Base-by-base conservation (phyloP, 2,113 vertebrate genomes). In the Chaetodon auriga region DNA sequence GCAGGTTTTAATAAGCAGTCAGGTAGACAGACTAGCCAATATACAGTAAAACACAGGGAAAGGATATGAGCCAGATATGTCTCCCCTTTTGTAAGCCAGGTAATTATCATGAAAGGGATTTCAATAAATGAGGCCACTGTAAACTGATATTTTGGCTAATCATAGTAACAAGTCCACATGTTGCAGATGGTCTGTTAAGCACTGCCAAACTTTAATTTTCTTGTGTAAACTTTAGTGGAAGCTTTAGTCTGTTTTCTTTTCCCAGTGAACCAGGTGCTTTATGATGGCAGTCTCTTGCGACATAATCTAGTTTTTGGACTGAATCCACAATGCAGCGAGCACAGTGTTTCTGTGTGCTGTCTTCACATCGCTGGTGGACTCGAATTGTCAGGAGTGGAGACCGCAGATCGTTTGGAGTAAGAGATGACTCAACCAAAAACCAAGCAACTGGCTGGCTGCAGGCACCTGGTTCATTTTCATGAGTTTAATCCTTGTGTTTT, bases 391-490 rank as follows among this genome's bases (percentile, higher is more conserved):
- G 14, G 54, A 75, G 36, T 46, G 69, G 38, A 79, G 60, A 53
- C 57, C 30, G 30, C 30, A 30, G 30, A 30, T 30, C 30, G 30
- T 74, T 68, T 62, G 18, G 80, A 87, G 83, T 81, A 62, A 46
- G 54, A 73, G 62, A 74, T n/a, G 4, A 41, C 30, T 78, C 53
- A 63, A 77, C 43, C 23, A 43, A 69, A 41, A 86, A 73, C 10
- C 18, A 62, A 75, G 60, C 2, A 13, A 71, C 55, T 23, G 80
- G 23, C 68, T 71, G 1, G 18, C 70, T 65, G 79, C 19, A 76
- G 85, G 80, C 84, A 77, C 82, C 80, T 77, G 82, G 66, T 83
- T 83, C 76, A 54, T 87, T 87, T 90, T 76, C 51, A 75, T 16
- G 63, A 45, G 5, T 75, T 83, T 87, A 89, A 88, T 86, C 85